phyloP scores from a whole-genome alignment of 2,113 vertebrate species.

The Bostrychus sinensis region DNA sequence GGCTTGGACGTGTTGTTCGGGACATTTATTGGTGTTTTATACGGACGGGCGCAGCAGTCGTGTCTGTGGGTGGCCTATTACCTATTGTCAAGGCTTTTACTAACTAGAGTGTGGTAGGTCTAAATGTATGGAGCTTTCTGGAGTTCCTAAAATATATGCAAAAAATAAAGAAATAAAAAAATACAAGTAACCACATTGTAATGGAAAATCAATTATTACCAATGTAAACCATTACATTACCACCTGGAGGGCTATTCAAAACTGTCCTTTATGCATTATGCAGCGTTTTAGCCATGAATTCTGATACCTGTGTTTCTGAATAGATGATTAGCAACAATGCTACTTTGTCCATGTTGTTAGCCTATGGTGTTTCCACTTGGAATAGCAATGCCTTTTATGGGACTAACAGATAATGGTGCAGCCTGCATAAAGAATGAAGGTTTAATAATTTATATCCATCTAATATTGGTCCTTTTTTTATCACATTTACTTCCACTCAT shows the following conservation, averaged over 20 bases:
- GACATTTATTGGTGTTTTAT: conserved; percentile 60
- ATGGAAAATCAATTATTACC: neutral
- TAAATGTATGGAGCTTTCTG: neutral
- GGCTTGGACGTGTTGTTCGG: conserved; percentile 44
- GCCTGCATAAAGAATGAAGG: neutral
- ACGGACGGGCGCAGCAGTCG: conserved; percentile 27
- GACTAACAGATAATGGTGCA: neutral
- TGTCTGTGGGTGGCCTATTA: conserved; percentile 71
- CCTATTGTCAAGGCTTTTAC: too few relatives aligned
- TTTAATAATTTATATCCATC: neutral
- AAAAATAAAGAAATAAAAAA: neutral
- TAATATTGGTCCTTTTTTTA: too few relatives aligned
- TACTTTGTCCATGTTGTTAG: neutral
- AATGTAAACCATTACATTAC: neutral
- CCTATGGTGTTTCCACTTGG: conserved; percentile 1
- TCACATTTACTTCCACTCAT: too few relatives aligned
- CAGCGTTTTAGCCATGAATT: neutral
- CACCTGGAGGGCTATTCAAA: neutral
- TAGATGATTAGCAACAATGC: neutral
- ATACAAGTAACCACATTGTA: neutral
- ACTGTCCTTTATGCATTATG: conserved; percentile 7
- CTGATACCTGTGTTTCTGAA: neutral
- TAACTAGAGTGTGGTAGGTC: neutral
- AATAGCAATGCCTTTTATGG: neutral
- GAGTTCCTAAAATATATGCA: neutral